A percentile compares a stretch with the other conserved stretches of the same genome.
Evolutionary conservation across 2,888 invertebrate genomes (phyloP).

Genomic region (Agrotis ipsilon): DNA sequence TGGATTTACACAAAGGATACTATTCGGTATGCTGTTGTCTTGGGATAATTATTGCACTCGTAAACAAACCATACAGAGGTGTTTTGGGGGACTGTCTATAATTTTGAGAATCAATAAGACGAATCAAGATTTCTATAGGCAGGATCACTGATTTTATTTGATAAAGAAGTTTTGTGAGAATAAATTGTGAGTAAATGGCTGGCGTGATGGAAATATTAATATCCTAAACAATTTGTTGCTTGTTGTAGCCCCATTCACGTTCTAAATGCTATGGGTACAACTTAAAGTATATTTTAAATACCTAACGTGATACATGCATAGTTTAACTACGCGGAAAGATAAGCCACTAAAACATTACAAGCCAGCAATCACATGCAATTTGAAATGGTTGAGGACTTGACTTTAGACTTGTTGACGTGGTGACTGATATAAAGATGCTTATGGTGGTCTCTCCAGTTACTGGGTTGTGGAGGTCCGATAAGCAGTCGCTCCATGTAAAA

Average conservation of each 20-base stretch:
- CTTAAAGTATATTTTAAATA: not conserved
- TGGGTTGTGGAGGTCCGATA: too few relatives aligned
- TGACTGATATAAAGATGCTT: not conserved
- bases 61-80: too few relatives aligned
- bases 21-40: too few relatives aligned
- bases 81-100: not conserved
- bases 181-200: not conserved
- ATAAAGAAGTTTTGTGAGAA: not conserved
- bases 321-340: conserved; percentile 26
- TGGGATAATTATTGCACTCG: too few relatives aligned
- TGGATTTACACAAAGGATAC: too few relatives aligned
- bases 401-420: not conserved
- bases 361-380: conserved; percentile 42
- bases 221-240: not conserved
- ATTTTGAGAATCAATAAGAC: too few relatives aligned
- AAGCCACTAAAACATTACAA: conserved; percentile 32
- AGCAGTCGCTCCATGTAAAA: too few relatives aligned
- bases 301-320: not conserved
- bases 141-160: not conserved
- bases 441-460: too few relatives aligned
- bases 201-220: not conserved
- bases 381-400: conserved; percentile 38
- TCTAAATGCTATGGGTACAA: conserved; percentile 10
- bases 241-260: not conserved
- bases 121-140: not conserved